A percentile compares a stretch with the other conserved stretches of the same genome.
Conservation (phyloP, 2,797 vertebrate genomes). For the Anabacerthia variegaticeps region DNA sequence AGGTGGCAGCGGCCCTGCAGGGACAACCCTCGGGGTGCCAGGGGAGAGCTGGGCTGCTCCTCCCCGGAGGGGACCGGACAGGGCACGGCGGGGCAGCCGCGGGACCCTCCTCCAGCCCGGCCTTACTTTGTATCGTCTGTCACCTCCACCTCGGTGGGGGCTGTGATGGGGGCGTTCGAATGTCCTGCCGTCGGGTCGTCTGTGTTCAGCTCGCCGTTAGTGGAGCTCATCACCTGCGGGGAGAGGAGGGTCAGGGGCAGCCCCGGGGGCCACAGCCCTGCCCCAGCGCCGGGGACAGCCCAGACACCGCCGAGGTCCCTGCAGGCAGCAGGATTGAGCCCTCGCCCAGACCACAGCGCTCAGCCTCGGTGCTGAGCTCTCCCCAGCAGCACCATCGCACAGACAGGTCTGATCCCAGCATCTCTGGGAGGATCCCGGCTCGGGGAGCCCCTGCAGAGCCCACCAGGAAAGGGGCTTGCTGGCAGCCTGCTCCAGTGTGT, state of each 20-base stretch:
- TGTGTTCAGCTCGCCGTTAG: constrained; percentile 95
- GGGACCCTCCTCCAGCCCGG: rapidly evolving
- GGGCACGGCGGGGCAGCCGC: neutral
- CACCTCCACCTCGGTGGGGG: constrained; percentile 94
- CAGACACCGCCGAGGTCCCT: neutral
- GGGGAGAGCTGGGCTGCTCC: neutral
- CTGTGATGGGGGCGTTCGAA: constrained; percentile 96
- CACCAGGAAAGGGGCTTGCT: neutral
- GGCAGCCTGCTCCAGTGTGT: neutral
- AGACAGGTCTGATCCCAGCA: rapidly evolving
- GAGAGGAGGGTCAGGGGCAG: rapidly evolving
- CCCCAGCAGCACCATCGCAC: neutral
- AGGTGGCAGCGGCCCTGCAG: neutral
- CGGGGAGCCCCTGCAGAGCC: neutral
- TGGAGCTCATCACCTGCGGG: constrained; percentile 93
- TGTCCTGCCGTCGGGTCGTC: constrained; percentile 96
- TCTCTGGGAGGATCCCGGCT: neutral
- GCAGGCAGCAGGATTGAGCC: neutral
- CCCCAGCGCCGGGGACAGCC: rapidly evolving
- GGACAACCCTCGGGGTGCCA: neutral
- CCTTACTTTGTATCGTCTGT: constrained; percentile 95
- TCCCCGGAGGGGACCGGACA: rapidly evolving
- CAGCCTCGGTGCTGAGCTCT: neutral
- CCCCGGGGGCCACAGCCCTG: rapidly evolving
- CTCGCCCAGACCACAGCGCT: rapidly evolving